phyloP scores from a whole-genome alignment of 2,113 vertebrate genomes.

The Apodemus speciosus region DNA sequence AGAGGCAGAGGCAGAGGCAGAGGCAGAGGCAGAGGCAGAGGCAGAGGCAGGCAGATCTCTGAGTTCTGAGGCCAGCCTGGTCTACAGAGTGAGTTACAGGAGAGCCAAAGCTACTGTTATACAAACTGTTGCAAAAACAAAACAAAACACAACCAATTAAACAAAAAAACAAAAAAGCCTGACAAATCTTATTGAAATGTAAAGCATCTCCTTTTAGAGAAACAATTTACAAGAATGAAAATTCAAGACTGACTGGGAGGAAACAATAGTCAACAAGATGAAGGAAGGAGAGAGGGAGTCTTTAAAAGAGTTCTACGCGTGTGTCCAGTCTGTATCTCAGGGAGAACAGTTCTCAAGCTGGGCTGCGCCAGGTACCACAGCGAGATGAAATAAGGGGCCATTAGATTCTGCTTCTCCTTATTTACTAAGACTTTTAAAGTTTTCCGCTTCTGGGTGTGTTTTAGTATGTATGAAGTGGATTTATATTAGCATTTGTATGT shows the following conservation, averaged over 20 bases:
- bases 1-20: too few relatives aligned
- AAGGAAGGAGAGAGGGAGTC: background rate
- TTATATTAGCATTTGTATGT: background rate
- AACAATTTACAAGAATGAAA: conserved; percentile 48
- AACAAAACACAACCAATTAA: background rate
- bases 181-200: conserved; percentile 35
- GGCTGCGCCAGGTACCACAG: background rate
- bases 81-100: too few relatives aligned
- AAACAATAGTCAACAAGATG: background rate
- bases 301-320: background rate
- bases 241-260: background rate
- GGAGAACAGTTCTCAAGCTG: conserved; percentile 32
- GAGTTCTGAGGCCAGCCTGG: too few relatives aligned
- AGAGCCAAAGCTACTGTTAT: too few relatives aligned
- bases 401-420: background rate
- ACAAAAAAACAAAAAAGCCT: background rate
- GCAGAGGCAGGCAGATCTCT: too few relatives aligned
- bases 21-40: too few relatives aligned
- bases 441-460: background rate
- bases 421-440: background rate
- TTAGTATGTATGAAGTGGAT: background rate
- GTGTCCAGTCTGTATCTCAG: background rate
- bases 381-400: background rate
- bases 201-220: conserved; percentile 4
- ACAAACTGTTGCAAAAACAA: background rate